phyloP scores from a whole-genome alignment of 2,888 invertebrate genomes.

The Spatulosminthurus flaviceps region DNA sequence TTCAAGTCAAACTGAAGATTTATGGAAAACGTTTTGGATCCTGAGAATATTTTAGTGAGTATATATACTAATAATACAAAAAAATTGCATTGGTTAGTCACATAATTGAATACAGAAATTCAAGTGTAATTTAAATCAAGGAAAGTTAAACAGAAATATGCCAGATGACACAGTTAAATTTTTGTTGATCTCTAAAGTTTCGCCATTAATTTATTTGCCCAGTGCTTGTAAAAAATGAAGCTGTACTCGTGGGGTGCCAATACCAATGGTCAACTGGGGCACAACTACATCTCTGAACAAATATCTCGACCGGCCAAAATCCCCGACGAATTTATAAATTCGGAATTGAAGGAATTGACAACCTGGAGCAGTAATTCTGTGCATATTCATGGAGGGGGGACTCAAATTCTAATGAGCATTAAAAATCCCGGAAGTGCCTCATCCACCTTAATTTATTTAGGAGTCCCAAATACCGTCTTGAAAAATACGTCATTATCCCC shows the following conservation, averaged over 20 bases:
- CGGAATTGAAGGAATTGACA: background rate
- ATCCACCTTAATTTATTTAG: background rate
- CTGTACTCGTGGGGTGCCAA: slow-evolving; percentile 62
- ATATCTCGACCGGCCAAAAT: slow-evolving; percentile 51
- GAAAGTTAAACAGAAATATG: too few species aligned
- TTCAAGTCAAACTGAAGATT: too few species aligned
- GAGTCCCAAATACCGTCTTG: background rate
- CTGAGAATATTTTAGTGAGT: too few species aligned
- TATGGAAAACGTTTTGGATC: too few species aligned
- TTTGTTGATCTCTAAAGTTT: too few species aligned
- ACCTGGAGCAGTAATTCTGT: background rate
- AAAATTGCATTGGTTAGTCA: too few species aligned
- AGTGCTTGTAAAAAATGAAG: slow-evolving; percentile 42
- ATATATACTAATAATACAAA: too few species aligned
- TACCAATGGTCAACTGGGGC: slow-evolving; percentile 56
- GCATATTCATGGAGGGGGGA: slow-evolving; percentile 55
- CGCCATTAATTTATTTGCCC: background rate
- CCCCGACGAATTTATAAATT: slow-evolving; percentile 29
- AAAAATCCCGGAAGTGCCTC: background rate
- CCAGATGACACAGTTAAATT: too few species aligned
- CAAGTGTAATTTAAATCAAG: too few species aligned
- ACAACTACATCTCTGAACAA: slow-evolving; percentile 58
- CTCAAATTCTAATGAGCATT: slow-evolving; percentile 49
- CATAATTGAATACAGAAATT: too few species aligned
- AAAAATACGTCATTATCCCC: background rate